Evolutionary conservation across 1,140 invertebrate species (phyloP).

Genomic region (Caenorhabditis remanei): DNA sequence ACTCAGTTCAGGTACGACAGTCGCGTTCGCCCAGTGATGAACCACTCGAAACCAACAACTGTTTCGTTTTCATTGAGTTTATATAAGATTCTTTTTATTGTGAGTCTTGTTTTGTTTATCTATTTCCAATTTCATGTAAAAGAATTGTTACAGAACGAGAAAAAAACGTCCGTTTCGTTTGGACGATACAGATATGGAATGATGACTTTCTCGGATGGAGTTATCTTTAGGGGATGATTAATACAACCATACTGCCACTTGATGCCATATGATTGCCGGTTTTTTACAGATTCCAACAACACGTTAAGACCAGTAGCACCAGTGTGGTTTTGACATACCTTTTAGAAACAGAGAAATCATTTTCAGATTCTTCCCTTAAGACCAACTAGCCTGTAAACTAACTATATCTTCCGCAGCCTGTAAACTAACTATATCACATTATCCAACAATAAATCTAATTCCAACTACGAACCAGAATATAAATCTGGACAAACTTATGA

Average conservation of each 20-base stretch:
- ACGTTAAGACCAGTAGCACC: too few relatives aligned
- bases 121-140: too few relatives aligned
- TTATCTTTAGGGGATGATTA: constrained; percentile 73
- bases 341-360: too few relatives aligned
- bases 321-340: too few relatives aligned
- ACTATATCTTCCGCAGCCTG: too few relatives aligned
- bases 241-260: constrained; percentile 75
- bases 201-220: constrained; percentile 76
- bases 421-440: too few relatives aligned
- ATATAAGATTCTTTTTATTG: constrained; percentile 77
- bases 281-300: too few relatives aligned
- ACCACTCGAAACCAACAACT: constrained; percentile 73
- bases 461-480: too few relatives aligned
- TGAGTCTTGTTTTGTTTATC: constrained; percentile 62
- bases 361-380: too few relatives aligned
- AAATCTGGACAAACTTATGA: too few relatives aligned
- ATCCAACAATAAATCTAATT: too few relatives aligned
- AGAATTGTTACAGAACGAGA: constrained; percentile 76
- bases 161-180: constrained; percentile 76
- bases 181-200: constrained; percentile 78
- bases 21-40: constrained; percentile 74
- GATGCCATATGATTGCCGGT: constrained; percentile 74
- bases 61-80: constrained; percentile 77
- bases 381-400: too few relatives aligned
- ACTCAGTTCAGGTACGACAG: constrained; percentile 69